These are phyloP conservation scores for Eupithecia vulgata DNA, from an alignment of 2,888 invertebrate species.

Conservation along the genomic window DNA sequence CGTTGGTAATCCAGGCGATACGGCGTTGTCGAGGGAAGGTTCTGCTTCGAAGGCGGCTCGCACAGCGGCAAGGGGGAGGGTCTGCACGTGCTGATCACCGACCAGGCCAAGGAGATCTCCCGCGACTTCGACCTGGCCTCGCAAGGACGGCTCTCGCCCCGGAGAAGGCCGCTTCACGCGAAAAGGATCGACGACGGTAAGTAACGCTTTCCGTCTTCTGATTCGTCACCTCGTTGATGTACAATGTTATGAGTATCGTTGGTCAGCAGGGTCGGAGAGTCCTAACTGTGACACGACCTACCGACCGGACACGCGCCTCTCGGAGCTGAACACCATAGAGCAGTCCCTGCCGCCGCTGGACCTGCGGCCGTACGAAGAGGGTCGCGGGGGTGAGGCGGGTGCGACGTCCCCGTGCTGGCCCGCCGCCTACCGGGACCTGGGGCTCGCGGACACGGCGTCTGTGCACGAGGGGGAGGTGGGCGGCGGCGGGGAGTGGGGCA, in stretches of 20 bases:
- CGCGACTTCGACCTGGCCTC: slow-evolving; percentile 88
- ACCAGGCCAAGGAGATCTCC: slow-evolving; percentile 90
- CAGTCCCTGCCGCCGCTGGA: slow-evolving; percentile 72
- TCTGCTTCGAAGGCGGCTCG: slow-evolving; percentile 95
- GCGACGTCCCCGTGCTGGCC: slow-evolving; percentile 87
- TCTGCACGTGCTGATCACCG: slow-evolving; percentile 89
- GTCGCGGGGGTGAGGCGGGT: slow-evolving; percentile 68
- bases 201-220: neutral
- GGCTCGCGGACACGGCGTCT: slow-evolving; percentile 66
- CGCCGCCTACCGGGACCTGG: slow-evolving; percentile 82
- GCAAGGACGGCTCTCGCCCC: slow-evolving; percentile 86
- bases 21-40: slow-evolving; percentile 93
- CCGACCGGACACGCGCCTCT: slow-evolving; percentile 79
- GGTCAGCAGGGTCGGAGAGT: slow-evolving; percentile 58
- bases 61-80: slow-evolving; percentile 93
- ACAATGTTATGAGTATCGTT: neutral
- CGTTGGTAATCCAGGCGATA: slow-evolving; percentile 85
- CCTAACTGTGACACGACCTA: slow-evolving; percentile 64
- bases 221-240: neutral
- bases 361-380: slow-evolving; percentile 66
- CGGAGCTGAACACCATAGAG: slow-evolving; percentile 80
- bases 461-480: slow-evolving; percentile 61
- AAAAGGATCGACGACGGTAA: slow-evolving; percentile 56
- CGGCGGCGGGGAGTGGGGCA: slow-evolving; percentile 45
- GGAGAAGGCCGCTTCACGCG: slow-evolving; percentile 71